Evolutionary conservation across 2,113 vertebrate genomes (phyloP), one percentile per base, ranked within the genome.

Genomic region (Irena cyanogastra): DNA sequence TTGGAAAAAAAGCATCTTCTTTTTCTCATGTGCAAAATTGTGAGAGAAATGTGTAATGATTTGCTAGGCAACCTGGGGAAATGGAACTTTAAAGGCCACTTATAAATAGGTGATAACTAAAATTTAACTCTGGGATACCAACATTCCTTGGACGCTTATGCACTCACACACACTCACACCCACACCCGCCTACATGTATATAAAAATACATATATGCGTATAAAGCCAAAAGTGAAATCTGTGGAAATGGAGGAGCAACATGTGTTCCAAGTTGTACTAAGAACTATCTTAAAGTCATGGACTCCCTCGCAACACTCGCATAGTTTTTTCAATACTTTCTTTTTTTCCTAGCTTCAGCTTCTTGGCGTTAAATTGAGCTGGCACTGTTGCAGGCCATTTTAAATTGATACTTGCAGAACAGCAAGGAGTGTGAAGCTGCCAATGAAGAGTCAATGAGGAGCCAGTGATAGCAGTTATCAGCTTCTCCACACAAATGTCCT

Each of bases 391-490:
- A 91, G 78, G 76, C 14, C 26, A 50, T 86, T 95, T 93, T 75
- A 96, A 95, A 96, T 56, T 24, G 17, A 82, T 88, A 35, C 57
- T 90, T 90, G 70, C 61, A 83, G 90, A 91, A 86, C 81, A 83
- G 69, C 60, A 74, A 77, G 69, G 80, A 80, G 84, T 90, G 92
- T 89, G 87, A 96, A 94, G 65, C 59, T 96, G 93, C 57, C 84
- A 93, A 87, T 56, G 87, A 91, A 90, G 69, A 96, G 87, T 87
- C 60, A 96, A 78, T 87, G 92, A 93, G 70, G 87, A 97, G 49
- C 50, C 52, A 82, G 79, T 84, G 91, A 94, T 57, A 97, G 89
- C 66, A 50, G 61, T 97, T 95, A 94, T 93, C 93, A 91, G 86
- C 68, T 95, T 64, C 76, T 94, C 68, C 57, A 65, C 44, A 68